Conservation (phyloP, 2,113 vertebrate genomes). For the pig (Sus scrofa) region T2T-Sscrofa CM000819.6:24252501-24253000, state of each 20-base stretch:
- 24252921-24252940: background rate
- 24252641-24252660: slow-evolving; percentile 49
- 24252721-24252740: background rate
- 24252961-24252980: background rate
- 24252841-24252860: background rate
- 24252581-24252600: slow-evolving; percentile 46
- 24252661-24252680: slow-evolving; percentile 66
- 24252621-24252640: slow-evolving; percentile 53
- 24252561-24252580: slow-evolving; percentile 62
- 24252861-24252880: background rate
- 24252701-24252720: background rate
- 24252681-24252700: slow-evolving; percentile 46
- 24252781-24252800: slow-evolving; percentile 28
- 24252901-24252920: background rate
- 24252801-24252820: background rate
- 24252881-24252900: background rate
- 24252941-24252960: background rate
- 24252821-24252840: background rate
- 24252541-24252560: background rate
- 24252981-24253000: background rate
- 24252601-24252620: slow-evolving; percentile 62
- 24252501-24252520: background rate
- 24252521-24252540: background rate
- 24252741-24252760: background rate
- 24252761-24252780: slow-evolving; percentile 1